phyloP scores from a whole-genome alignment of 2,797 vertebrate genomes.

The Gallirallus australis region DNA sequence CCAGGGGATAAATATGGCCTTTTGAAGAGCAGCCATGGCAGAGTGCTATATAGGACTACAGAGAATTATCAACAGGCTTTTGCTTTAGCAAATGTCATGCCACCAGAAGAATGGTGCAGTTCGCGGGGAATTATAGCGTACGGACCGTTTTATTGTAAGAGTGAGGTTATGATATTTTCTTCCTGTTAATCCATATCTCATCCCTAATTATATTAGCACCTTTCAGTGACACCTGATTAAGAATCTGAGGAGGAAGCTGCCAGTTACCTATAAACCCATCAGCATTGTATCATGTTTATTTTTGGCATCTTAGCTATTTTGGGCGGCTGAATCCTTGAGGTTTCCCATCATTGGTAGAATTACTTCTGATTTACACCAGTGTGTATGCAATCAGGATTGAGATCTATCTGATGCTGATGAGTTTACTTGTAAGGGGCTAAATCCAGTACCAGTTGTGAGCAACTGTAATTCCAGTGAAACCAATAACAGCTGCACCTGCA shows the following conservation, averaged over 20 bases:
- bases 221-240: constrained; percentile 58
- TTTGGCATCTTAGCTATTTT: neutral
- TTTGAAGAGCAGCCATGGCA: constrained; percentile 58
- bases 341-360: neutral
- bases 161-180: constrained; percentile 49
- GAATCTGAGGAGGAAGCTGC: constrained; percentile 17
- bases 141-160: constrained; percentile 23
- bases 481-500: constrained; percentile 60
- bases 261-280: constrained; percentile 48
- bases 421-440: constrained; percentile 16
- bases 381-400: neutral
- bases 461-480: constrained; percentile 32
- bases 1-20: constrained; percentile 67
- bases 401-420: neutral
- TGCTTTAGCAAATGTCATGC: constrained; percentile 60
- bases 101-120: constrained; percentile 42
- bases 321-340: neutral
- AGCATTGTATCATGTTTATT: constrained; percentile 2
- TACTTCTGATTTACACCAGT: constrained; percentile 39
- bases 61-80: constrained; percentile 67
- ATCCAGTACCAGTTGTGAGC: constrained; percentile 8
- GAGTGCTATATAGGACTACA: constrained; percentile 52
- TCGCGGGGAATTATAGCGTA: constrained; percentile 18
- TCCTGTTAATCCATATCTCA: constrained; percentile 72
- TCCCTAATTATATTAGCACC: constrained; percentile 63